A percentile compares a stretch with the other conserved stretches of the same genome.
Evolutionary conservation across 2,797 vertebrate genomes (phyloP).

Genomic region (Falco novaeseelandiae): DNA sequence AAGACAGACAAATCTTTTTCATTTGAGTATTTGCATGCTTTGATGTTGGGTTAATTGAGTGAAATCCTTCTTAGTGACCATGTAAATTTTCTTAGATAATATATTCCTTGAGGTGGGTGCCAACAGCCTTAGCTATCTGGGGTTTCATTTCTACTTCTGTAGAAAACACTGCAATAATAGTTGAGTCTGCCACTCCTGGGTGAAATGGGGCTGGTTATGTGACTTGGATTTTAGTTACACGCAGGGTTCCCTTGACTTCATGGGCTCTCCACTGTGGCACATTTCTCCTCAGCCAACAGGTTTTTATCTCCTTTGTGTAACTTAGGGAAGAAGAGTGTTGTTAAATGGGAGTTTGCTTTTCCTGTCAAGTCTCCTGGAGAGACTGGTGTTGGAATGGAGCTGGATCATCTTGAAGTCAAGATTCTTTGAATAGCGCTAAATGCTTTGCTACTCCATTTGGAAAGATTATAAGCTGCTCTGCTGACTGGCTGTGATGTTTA

Average conservation of each 20-base stretch:
- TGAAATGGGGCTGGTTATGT: neutral
- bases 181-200: neutral
- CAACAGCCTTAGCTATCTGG: neutral
- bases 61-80: neutral
- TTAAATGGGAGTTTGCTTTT: neutral
- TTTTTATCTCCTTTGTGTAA: neutral
- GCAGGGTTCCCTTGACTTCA: neutral
- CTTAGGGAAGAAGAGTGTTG: neutral
- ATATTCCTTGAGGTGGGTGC: neutral
- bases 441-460: neutral
- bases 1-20: neutral
- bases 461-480: neutral
- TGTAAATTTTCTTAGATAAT: neutral
- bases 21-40: neutral
- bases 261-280: neutral
- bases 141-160: neutral
- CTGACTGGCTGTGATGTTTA: neutral
- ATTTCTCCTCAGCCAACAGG: neutral
- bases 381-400: neutral
- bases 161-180: neutral
- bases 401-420: neutral
- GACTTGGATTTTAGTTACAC: neutral
- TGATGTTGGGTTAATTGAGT: neutral
- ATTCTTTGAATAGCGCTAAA: slow-evolving; percentile 6
- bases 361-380: neutral